Percentiles rank a stretch among this genome's conserved stretches.
These are phyloP conservation scores for Manduca sexta DNA, from an alignment of 1,140 invertebrate species.

Conservation along the genomic window DNA sequence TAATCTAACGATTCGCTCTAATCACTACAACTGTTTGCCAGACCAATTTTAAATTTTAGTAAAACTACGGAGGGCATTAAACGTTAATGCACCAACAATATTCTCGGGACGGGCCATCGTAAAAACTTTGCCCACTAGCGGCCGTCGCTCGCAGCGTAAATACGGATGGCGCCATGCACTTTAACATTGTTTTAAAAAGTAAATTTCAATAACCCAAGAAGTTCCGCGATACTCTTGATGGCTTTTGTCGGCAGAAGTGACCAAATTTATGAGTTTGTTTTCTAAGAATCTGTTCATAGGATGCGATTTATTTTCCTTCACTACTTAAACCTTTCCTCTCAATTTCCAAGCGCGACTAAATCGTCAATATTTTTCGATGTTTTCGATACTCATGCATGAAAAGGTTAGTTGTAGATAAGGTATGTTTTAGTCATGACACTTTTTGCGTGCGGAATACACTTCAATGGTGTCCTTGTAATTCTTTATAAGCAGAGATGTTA, in stretches of 20 bases:
- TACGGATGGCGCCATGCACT: slow-evolving; percentile 44
- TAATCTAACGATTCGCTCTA: slow-evolving; percentile 15
- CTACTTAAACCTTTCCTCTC: too few relatives aligned
- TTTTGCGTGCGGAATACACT: too few relatives aligned
- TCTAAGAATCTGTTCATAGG: too few relatives aligned
- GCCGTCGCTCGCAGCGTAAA: slow-evolving; percentile 31
- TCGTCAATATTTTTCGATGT: too few relatives aligned
- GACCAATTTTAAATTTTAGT: slow-evolving; percentile 35
- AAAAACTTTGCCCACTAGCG: slow-evolving; percentile 59
- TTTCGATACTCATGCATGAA: too few relatives aligned
- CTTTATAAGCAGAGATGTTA: too few relatives aligned
- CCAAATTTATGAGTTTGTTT: too few relatives aligned
- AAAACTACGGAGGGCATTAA: slow-evolving; percentile 38
- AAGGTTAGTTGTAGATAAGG: too few relatives aligned
- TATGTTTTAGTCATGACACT: too few relatives aligned
- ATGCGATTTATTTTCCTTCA: too few relatives aligned
- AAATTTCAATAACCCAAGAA: slow-evolving; percentile 59
- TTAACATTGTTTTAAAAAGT: slow-evolving; percentile 57
- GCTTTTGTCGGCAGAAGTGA: slow-evolving; percentile 3
- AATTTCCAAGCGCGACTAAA: too few relatives aligned
- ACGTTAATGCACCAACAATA: slow-evolving; percentile 66
- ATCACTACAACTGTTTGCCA: slow-evolving; percentile 24
- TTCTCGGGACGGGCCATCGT: slow-evolving; percentile 46
- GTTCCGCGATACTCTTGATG: slow-evolving; percentile 31
- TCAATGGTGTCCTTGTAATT: too few relatives aligned